Conservation (phyloP, 1,140 invertebrate species). For the Bombus ignitus region DNA sequence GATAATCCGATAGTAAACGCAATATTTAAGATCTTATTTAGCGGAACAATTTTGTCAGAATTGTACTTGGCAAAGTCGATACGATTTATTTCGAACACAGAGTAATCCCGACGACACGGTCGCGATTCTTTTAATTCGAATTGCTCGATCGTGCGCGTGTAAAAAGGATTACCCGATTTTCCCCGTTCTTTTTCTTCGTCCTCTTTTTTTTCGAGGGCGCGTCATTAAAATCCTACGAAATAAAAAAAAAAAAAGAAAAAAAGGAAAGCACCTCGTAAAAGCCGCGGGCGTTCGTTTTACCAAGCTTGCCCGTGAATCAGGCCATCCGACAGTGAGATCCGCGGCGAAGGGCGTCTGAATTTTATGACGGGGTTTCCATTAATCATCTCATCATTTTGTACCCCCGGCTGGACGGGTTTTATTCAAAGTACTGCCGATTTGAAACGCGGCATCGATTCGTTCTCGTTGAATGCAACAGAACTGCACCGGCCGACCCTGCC, state of each 20-base stretch:
- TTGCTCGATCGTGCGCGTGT: not conserved
- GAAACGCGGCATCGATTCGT: conserved; percentile 51
- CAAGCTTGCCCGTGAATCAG: conserved; percentile 13
- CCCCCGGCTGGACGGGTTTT: conserved; percentile 16
- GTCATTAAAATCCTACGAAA: conserved; percentile 34
- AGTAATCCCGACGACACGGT: not conserved
- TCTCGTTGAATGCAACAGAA: conserved; percentile 45
- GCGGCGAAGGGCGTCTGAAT: conserved; percentile 11
- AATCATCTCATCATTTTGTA: conserved; percentile 53
- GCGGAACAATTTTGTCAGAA: not conserved
- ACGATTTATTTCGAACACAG: not conserved
- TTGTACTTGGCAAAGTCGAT: conserved; percentile 1
- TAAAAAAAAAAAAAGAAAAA: not conserved
- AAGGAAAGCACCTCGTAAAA: conserved; percentile 11
- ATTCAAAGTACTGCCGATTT: conserved; percentile 45
- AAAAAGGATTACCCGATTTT: conserved; percentile 5
- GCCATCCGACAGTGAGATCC: not conserved
- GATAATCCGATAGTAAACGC: no score
- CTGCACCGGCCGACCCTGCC: conserved; percentile 1
- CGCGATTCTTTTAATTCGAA: conserved; percentile 16
- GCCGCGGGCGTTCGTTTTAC: conserved; percentile 36
- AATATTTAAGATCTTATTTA: not conserved
- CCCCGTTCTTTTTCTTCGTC: not conserved
- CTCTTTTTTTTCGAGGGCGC: not conserved
- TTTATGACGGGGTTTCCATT: conserved; percentile 53